These are phyloP conservation scores for Pelecanoides urinatrix DNA, from an alignment of 2,113 vertebrate species.

Conservation along the genomic window DNA sequence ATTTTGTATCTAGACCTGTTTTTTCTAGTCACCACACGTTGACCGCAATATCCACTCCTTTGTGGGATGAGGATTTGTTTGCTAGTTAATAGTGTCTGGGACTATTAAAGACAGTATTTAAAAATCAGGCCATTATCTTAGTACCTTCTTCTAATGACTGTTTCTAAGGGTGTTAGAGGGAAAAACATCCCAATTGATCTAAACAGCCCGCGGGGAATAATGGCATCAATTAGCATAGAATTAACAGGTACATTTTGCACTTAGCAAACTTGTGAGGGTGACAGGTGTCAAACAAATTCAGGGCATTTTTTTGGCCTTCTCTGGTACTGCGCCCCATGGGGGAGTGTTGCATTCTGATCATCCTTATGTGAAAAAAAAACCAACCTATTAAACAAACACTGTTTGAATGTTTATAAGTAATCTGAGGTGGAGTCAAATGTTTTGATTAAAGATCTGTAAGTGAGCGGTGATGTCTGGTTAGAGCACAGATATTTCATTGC, in stretches of 20 bases:
- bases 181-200: not conserved
- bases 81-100: not conserved
- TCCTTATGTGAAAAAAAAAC: not conserved
- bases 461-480: not conserved
- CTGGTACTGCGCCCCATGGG: accelerated
- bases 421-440: not conserved
- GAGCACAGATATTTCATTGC: not conserved
- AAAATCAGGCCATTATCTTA: not conserved
- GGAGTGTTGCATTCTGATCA: not conserved
- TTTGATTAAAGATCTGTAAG: not conserved
- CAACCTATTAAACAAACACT: too few relatives aligned
- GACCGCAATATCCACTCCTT: not conserved
- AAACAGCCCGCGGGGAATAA: not conserved
- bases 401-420: not conserved
- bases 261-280: not conserved
- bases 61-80: not conserved
- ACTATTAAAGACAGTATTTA: not conserved
- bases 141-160: not conserved
- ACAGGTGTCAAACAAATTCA: too few relatives aligned
- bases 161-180: not conserved
- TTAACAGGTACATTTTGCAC: not conserved
- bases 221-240: not conserved
- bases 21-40: not conserved
- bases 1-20: not conserved
- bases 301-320: not conserved